Evolutionary conservation across 2,797 vertebrate species (phyloP).

Genomic region (Notolabrus celidotus): DNA sequence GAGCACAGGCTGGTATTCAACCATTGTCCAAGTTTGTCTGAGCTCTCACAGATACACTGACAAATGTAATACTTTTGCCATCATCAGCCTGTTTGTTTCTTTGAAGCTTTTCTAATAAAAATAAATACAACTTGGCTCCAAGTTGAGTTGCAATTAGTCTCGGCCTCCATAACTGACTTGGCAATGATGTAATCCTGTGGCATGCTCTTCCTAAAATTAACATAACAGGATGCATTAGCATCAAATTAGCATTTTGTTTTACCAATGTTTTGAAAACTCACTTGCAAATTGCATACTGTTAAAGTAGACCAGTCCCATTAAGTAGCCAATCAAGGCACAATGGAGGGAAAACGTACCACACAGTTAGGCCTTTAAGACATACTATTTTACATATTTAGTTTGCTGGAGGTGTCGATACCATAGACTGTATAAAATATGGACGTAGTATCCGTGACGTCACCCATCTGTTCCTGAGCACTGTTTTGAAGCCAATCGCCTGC

Average conservation of each 20-base stretch:
- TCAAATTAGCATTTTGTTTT: slow-evolving; percentile 20
- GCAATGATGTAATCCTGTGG: slow-evolving; percentile 1
- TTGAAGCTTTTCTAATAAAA: too few species aligned
- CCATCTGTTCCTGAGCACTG: too few species aligned
- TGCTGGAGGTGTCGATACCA: too few species aligned
- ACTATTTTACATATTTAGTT: too few species aligned
- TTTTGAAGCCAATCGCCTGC: too few species aligned
- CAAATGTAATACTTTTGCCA: not conserved
- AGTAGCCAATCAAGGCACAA: not conserved
- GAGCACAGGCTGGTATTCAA: too few species aligned
- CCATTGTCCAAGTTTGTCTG: too few species aligned
- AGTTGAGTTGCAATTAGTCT: not conserved
- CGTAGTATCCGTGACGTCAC: too few species aligned
- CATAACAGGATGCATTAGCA: not conserved
- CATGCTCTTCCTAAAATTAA: slow-evolving; percentile 1
- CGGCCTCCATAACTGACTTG: not conserved
- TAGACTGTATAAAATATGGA: too few species aligned
- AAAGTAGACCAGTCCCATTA: slow-evolving; percentile 7
- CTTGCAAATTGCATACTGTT: slow-evolving; percentile 12
- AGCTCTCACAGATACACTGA: too few species aligned
- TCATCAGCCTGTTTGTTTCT: not conserved
- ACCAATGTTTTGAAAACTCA: not conserved
- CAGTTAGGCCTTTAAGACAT: not conserved
- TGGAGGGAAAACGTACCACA: not conserved
- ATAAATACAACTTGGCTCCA: not conserved